A percentile compares a stretch with the other conserved stretches of the same genome.
These are phyloP conservation scores for Aplochiton taeniatus DNA, from an alignment of 2,797 vertebrate genomes.

Conservation along the genomic window DNA sequence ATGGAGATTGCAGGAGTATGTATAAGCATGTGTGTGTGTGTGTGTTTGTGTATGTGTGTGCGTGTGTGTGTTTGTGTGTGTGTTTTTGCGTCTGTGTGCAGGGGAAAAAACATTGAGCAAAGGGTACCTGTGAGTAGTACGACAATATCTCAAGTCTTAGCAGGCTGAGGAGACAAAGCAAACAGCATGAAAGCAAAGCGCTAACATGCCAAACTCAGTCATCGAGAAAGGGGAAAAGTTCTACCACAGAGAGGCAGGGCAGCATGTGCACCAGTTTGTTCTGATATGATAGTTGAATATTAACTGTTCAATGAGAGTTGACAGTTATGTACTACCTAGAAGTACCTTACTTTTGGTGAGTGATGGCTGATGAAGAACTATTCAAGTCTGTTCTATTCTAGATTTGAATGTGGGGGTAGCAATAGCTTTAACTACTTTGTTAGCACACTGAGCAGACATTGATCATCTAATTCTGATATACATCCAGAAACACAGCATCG, in stretches of 20 bases:
- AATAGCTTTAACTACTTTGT: too few relatives aligned
- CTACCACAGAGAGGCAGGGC: background rate
- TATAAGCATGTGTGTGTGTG: constrained; percentile 33
- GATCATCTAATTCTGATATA: too few relatives aligned
- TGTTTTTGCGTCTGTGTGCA: constrained; percentile 28
- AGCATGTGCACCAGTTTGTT: constrained; percentile 26
- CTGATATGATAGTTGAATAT: background rate
- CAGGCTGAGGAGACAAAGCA: constrained; percentile 69
- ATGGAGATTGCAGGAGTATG: constrained; percentile 22
- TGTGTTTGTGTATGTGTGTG: constrained; percentile 24
- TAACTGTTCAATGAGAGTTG: too few relatives aligned
- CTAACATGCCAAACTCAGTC: constrained; percentile 62
- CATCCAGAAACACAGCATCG: too few relatives aligned
- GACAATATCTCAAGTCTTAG: constrained; percentile 67
- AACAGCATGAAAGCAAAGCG: constrained; percentile 59
- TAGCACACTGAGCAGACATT: too few relatives aligned
- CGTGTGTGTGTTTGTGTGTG: constrained; percentile 22
- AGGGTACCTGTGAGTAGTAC: constrained; percentile 56
- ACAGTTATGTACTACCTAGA: too few relatives aligned
- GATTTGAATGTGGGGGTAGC: too few relatives aligned
- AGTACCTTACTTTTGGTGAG: too few relatives aligned
- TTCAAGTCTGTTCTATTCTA: too few relatives aligned
- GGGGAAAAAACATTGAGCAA: constrained; percentile 50
- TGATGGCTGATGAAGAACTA: too few relatives aligned
- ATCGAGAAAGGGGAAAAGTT: constrained; percentile 49